Evolutionary conservation across 2,888 invertebrate genomes (phyloP).

Genomic region (Neria commutata): DNA sequence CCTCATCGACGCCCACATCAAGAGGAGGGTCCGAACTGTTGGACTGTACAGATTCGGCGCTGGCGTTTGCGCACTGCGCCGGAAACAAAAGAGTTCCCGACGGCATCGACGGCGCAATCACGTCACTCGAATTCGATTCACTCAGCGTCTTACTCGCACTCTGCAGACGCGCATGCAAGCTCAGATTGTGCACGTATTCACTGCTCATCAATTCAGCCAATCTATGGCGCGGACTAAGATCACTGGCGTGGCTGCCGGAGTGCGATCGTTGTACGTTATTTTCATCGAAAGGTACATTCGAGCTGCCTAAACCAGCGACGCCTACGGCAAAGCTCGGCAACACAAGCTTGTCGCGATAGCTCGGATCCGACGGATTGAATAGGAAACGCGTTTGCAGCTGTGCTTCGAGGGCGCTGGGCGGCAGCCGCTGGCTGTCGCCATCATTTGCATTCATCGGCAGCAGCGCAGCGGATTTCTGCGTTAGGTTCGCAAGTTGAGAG

Average conservation of each 20-base stretch:
- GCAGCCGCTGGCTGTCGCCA: conserved; percentile 26
- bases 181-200: conserved; percentile 49
- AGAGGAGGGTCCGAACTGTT: conserved; percentile 38
- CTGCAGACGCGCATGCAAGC: conserved; percentile 45
- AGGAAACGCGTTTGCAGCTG: conserved; percentile 46
- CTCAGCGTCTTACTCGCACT: conserved; percentile 21
- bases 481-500: background rate
- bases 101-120: conserved; percentile 16
- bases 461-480: background rate
- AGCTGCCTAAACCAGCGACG: background rate
- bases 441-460: conserved; percentile 12
- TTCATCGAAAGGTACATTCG: background rate
- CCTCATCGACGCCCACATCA: conserved; percentile 57
- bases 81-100: too few relatives aligned
- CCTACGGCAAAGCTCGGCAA: conserved; percentile 30
- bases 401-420: conserved; percentile 39
- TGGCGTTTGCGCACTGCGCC: conserved; percentile 17
- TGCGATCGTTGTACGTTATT: background rate
- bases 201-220: conserved; percentile 46
- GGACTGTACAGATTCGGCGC: conserved; percentile 4
- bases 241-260: conserved; percentile 34
- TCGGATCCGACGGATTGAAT: conserved; percentile 34
- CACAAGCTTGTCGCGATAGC: conserved; percentile 37
- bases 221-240: conserved; percentile 42
- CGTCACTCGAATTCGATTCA: conserved; percentile 20